A percentile compares a stretch with the other conserved stretches of the same genome.
Evolutionary conservation across 2,113 vertebrate species (phyloP).

Genomic region (Galbula dea): DNA sequence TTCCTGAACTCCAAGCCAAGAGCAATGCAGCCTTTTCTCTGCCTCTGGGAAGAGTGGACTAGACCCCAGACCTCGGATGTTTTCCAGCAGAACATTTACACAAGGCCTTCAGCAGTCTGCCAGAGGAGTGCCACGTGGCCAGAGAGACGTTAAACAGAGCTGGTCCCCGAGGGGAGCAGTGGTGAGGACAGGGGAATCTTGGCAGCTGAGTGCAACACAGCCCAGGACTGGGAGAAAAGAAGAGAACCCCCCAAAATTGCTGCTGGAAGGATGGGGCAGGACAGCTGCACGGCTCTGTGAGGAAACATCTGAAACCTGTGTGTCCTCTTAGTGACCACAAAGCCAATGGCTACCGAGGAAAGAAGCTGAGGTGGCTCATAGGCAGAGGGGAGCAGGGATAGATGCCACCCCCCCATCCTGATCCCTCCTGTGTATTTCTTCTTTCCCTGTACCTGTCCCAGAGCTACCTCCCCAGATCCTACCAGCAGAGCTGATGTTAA

Average conservation of each 20-base stretch:
- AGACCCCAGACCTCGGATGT: not conserved
- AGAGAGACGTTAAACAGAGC: not conserved
- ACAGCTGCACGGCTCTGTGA: not conserved
- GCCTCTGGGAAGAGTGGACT: not conserved
- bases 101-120: not conserved
- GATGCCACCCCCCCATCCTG: fast-evolving
- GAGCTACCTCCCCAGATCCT: not conserved
- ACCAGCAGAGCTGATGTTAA: not conserved
- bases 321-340: not conserved
- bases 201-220: not conserved
- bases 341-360: not conserved
- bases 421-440: not conserved
- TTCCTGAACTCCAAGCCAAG: not conserved
- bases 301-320: fast-evolving
- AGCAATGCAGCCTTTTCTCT: not conserved
- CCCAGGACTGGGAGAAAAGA: not conserved
- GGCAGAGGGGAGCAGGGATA: fast-evolving
- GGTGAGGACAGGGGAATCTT: not conserved
- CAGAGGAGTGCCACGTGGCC: not conserved
- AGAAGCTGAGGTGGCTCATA: not conserved
- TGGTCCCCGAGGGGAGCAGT: not conserved
- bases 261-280: not conserved
- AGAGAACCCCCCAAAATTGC: not conserved
- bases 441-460: not conserved
- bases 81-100: not conserved